Evolutionary conservation across 2,888 invertebrate genomes (phyloP).

Genomic region (Dryobota labecula): DNA sequence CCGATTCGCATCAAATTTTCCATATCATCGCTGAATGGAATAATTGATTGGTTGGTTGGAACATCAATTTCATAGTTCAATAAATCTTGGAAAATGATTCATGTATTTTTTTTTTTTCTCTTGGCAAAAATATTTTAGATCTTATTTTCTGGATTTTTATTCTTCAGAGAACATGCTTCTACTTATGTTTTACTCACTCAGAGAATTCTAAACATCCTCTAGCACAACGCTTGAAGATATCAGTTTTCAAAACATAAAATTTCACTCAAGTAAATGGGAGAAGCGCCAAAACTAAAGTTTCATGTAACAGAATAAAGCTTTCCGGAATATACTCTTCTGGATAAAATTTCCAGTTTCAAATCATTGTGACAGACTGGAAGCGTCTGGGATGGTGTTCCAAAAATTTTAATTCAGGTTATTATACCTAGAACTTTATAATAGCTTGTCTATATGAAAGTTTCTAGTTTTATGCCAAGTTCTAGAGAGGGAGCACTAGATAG

Average conservation of each 20-base stretch:
- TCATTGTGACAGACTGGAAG: conserved; percentile 64
- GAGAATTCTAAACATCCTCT: conserved; percentile 45
- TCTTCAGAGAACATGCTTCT: conserved; percentile 6
- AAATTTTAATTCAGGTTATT: conserved; percentile 60
- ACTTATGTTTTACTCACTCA: conserved; percentile 26
- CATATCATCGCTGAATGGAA: conserved; percentile 49
- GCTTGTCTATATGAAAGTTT: conserved; percentile 33
- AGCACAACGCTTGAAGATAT: conserved; percentile 45
- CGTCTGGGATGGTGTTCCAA: conserved; percentile 45
- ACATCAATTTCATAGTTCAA: conserved; percentile 45
- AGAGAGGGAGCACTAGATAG: neutral
- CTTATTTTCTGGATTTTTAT: neutral
- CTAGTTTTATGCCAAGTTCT: conserved; percentile 12
- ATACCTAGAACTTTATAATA: conserved; percentile 45
- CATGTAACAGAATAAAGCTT: conserved; percentile 68
- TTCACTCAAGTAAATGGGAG: conserved; percentile 65
- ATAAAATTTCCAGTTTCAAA: conserved; percentile 66
- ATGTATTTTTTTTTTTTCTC: no score
- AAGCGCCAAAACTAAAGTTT: conserved; percentile 67
- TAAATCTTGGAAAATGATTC: conserved; percentile 21
- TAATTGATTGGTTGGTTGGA: conserved; percentile 52
- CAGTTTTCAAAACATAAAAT: conserved; percentile 68
- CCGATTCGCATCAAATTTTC: conserved; percentile 47
- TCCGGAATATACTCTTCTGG: conserved; percentile 57
- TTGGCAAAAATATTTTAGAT: conserved; percentile 13